Evolutionary conservation across 2,113 vertebrate genomes (phyloP).

Genomic region (Holacanthus passer): DNA sequence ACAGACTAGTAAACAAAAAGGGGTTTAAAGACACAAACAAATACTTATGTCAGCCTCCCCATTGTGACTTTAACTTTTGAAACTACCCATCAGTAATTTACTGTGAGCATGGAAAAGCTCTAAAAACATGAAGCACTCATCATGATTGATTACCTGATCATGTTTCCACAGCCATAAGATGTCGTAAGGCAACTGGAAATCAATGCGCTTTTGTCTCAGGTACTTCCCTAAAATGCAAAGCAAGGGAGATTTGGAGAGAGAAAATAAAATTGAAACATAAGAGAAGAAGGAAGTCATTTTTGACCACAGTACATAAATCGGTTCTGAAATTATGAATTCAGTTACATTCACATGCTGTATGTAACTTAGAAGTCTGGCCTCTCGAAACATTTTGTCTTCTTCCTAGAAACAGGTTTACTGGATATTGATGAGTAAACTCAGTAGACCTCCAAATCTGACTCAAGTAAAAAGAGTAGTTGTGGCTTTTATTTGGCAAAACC

Average conservation of each 20-base stretch:
- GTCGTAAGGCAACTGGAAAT: conserved; percentile 99
- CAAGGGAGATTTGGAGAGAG: background rate
- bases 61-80: background rate
- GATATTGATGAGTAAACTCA: background rate
- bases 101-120: conserved; percentile 8
- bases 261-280: conserved; percentile 30
- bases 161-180: conserved; percentile 99
- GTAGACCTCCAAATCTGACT: background rate
- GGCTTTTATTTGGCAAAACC: background rate
- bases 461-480: background rate
- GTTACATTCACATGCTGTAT: background rate
- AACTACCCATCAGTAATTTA: background rate
- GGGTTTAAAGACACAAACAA: conserved; percentile 9
- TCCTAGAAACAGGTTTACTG: conserved; percentile 5
- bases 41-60: background rate
- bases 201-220: conserved; percentile 96
- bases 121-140: conserved; percentile 8
- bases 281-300: background rate
- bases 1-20: background rate
- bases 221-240: conserved; percentile 90
- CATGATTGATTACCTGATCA: conserved; percentile 90
- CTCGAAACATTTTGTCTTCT: background rate
- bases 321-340: background rate
- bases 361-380: background rate
- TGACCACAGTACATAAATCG: background rate